These are phyloP conservation scores for Drosophila mettleri DNA, from an alignment of 2,888 invertebrate species.

Conservation along the genomic window DNA sequence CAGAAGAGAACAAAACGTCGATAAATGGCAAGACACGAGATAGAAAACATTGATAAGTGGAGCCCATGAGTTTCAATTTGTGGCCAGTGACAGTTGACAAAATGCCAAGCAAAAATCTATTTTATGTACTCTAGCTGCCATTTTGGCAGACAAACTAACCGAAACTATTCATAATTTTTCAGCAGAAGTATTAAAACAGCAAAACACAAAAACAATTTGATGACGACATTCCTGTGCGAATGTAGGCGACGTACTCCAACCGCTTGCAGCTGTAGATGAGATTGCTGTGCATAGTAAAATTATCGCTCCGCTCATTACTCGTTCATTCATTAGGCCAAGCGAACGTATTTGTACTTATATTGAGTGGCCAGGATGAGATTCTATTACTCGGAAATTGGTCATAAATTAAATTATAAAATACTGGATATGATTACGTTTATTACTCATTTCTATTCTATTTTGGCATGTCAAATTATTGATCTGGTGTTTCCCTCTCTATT, in stretches of 20 bases:
- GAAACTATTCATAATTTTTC: constrained; percentile 10
- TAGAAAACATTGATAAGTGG: constrained; percentile 58
- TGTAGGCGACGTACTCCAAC: background rate
- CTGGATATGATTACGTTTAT: no score
- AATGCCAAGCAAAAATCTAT: constrained; percentile 52
- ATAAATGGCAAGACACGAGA: constrained; percentile 47
- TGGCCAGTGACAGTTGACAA: constrained; percentile 58
- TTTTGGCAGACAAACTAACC: constrained; percentile 34
- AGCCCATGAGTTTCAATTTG: constrained; percentile 59
- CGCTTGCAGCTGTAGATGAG: background rate
- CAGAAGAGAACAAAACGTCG: constrained; percentile 25
- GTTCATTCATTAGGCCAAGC: background rate
- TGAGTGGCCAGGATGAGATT: no score
- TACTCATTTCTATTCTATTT: no score
- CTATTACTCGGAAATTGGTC: background rate
- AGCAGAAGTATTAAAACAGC: background rate
- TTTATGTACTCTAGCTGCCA: constrained; percentile 17
- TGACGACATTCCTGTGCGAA: background rate
- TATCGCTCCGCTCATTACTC: background rate
- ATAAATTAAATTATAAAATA: no score
- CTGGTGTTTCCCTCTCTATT: no score
- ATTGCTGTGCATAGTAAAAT: background rate
- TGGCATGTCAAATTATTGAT: no score
- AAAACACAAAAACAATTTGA: background rate
- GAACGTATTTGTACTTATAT: no score